Conservation (phyloP, 2,888 invertebrate genomes). For the Eudasyphora cyanicolor region DNA sequence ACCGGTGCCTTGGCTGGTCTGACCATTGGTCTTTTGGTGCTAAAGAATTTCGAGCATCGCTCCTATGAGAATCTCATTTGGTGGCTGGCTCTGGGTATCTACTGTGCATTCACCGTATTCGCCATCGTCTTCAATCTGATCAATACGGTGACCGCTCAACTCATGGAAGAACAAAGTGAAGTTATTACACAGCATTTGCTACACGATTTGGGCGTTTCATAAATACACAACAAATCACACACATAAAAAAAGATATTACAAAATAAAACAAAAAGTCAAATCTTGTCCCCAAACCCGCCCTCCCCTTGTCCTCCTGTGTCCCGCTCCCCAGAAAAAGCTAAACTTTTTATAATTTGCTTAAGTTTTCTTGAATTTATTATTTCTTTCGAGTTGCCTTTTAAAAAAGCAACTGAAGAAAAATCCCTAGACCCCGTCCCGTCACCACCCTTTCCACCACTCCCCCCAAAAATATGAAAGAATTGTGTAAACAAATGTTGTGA, state of each 20-base stretch:
- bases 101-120: constrained; percentile 95
- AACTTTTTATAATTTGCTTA: neutral
- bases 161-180: constrained; percentile 79
- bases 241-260: neutral
- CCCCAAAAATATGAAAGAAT: constrained; percentile 65
- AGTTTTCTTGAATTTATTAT: constrained; percentile 1
- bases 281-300: neutral
- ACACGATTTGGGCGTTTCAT: constrained; percentile 80
- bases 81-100: constrained; percentile 97
- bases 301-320: neutral
- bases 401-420: constrained; percentile 56
- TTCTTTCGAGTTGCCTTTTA: constrained; percentile 44
- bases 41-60: constrained; percentile 95
- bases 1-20: constrained; percentile 96
- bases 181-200: constrained; percentile 79
- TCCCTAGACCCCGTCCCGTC: neutral
- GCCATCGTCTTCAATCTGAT: constrained; percentile 92
- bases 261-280: neutral
- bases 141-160: constrained; percentile 82
- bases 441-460: neutral
- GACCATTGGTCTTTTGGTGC: constrained; percentile 94
- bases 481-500: constrained; percentile 81
- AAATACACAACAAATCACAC: constrained; percentile 64
- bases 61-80: constrained; percentile 95
- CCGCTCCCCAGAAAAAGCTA: too few relatives aligned